phyloP scores from a whole-genome alignment of 2,888 invertebrate genomes.

The Leptinotarsa rubiginosa region DNA sequence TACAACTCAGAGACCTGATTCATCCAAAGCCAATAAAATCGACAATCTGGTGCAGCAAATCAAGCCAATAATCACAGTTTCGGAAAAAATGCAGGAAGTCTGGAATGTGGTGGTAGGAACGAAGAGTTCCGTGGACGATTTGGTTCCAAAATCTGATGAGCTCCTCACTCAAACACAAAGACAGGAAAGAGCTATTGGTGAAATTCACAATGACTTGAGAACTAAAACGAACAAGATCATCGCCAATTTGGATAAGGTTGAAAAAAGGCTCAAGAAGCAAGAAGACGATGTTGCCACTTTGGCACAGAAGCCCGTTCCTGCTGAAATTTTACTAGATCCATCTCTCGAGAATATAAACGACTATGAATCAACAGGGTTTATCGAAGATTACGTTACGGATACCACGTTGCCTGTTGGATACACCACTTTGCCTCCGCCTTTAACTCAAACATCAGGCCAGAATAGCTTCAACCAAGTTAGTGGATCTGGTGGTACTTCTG shows the following conservation, averaged over 20 bases:
- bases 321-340: slow-evolving; percentile 80
- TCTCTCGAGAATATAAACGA: slow-evolving; percentile 84
- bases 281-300: slow-evolving; percentile 85
- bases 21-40: slow-evolving; percentile 76
- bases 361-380: slow-evolving; percentile 79
- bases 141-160: slow-evolving; percentile 89
- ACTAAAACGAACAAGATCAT: slow-evolving; percentile 88
- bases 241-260: slow-evolving; percentile 87
- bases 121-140: slow-evolving; percentile 86
- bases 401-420: slow-evolving; percentile 60
- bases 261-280: slow-evolving; percentile 85
- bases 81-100: slow-evolving; percentile 91
- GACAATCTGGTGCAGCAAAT: slow-evolving; percentile 85
- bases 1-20: slow-evolving; percentile 71
- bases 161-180: slow-evolving; percentile 86
- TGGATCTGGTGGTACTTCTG: slow-evolving; percentile 57
- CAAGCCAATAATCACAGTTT: slow-evolving; percentile 85
- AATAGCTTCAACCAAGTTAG: slow-evolving; percentile 44
- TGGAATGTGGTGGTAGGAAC: slow-evolving; percentile 92
- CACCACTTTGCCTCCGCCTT: slow-evolving; percentile 66
- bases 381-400: slow-evolving; percentile 60
- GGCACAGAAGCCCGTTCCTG: slow-evolving; percentile 80
- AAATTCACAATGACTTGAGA: slow-evolving; percentile 85
- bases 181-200: slow-evolving; percentile 87
- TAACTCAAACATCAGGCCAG: slow-evolving; percentile 49